Evolutionary conservation across 2,888 invertebrate genomes (phyloP), one percentile per base, ranked within the genome.

Genomic region (Ernsta delagoae): DNA sequence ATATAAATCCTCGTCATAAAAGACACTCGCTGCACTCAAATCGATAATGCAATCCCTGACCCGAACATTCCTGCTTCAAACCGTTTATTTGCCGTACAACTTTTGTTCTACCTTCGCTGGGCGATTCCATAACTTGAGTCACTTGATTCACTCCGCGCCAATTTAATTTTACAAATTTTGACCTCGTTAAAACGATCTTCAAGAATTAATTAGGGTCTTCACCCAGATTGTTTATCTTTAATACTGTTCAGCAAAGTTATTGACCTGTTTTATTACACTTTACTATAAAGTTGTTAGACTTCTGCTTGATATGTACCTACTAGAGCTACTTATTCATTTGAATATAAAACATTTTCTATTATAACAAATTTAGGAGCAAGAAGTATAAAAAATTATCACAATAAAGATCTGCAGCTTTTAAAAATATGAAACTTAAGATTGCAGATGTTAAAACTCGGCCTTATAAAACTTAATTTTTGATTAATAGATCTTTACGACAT

Each of bases 61-160:
- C 72, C 65, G 68, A 73, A 74, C 74, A 71, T 68, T 74, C 71
- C 60, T 63, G 57, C 68, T 72, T 60, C 70, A 72, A 73, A 67
- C 71, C 72, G 73, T 75, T 75, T 75, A 75, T 75, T 75, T 70
- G 73, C 70, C 70, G 68, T 39, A 53, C 71, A 76, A 76, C 72
- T 75, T 75, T 74, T 74, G 67, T 72, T 70, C 72, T 69, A 73
- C 72, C 70, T 72, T 61, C 70, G 66, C 64, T 71, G 39, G 31
- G 59, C 70, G 62, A 72, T 74, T 74, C 73, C 72, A 75, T 75
- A 77, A 75, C 75, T 72, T 69, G 74, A 71, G 70, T 63, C 70
- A 65, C 72, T 71, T 65, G 65, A 70, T 72, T 73, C 68, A 70
- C 59, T 64, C 70, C 63, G 60, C 70, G 62, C 68, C 70, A 70